These are phyloP conservation scores for Discoglossus pictus DNA, from an alignment of 2,797 vertebrate species.

Conservation along the genomic window DNA sequence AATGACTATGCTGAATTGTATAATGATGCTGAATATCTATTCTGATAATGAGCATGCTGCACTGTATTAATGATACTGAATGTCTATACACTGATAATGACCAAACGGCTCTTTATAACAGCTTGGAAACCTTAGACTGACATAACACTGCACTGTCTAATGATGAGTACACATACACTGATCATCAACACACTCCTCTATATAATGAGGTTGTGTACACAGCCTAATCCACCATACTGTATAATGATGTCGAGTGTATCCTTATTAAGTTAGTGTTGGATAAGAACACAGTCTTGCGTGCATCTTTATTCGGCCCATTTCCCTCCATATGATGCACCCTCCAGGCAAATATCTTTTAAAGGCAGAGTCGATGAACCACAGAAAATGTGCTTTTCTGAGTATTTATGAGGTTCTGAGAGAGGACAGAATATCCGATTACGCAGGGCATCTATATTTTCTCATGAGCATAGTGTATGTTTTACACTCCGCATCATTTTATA, in stretches of 20 bases:
- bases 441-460: constrained; percentile 25
- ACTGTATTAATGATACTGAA: constrained; percentile 6
- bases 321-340: constrained; percentile 39
- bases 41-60: constrained; percentile 9
- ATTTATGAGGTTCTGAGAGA: constrained; percentile 37
- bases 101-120: too few species aligned
- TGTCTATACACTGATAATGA: constrained; percentile 12
- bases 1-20: background rate
- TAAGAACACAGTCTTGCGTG: constrained; percentile 24
- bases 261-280: constrained; percentile 7
- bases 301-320: constrained; percentile 28
- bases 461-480: too few species aligned
- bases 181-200: too few species aligned
- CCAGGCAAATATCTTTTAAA: constrained; percentile 42
- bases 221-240: too few species aligned
- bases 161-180: too few species aligned
- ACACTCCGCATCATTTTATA: too few species aligned
- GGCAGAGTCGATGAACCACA: constrained; percentile 30
- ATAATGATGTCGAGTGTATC: too few species aligned
- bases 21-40: background rate
- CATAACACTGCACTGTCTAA: too few species aligned
- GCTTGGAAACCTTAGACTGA: too few species aligned
- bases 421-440: constrained; percentile 27
- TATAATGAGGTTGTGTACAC: too few species aligned
- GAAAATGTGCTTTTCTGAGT: constrained; percentile 36